These are phyloP conservation scores for Holocentrus rufus DNA, from an alignment of 2,797 vertebrate genomes.

Conservation along the genomic window DNA sequence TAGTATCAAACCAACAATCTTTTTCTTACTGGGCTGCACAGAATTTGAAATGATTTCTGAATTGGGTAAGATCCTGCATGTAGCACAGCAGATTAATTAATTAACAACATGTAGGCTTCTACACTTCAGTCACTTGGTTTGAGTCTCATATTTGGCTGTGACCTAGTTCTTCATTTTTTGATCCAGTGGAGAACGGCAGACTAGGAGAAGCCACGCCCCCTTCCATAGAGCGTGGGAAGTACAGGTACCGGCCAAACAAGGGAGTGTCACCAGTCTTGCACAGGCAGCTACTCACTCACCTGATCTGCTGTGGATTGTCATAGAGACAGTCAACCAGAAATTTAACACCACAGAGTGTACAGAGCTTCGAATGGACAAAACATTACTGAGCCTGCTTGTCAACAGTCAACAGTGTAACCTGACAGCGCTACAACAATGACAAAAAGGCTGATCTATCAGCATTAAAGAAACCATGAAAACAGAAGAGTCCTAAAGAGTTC, in stretches of 20 bases:
- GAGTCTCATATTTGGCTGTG: slow-evolving; percentile 50
- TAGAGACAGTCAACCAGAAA: slow-evolving; percentile 68
- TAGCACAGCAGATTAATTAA: slow-evolving; percentile 30
- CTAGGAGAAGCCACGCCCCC: slow-evolving; percentile 55
- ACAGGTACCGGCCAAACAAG: slow-evolving; percentile 59
- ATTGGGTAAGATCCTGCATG: slow-evolving; percentile 5
- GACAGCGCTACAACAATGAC: slow-evolving; percentile 46
- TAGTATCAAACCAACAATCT: background rate
- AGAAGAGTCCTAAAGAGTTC: slow-evolving; percentile 6
- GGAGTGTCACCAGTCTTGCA: slow-evolving; percentile 70
- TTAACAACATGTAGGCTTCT: background rate
- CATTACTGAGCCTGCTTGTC: slow-evolving; percentile 40
- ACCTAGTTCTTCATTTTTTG: slow-evolving; percentile 68
- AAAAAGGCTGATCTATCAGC: slow-evolving; percentile 22
- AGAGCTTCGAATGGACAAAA: slow-evolving; percentile 62
- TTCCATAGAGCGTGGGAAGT: slow-evolving; percentile 76
- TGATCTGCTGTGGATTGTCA: slow-evolving; percentile 68
- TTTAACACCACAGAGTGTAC: slow-evolving; percentile 64
- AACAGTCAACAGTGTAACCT: slow-evolving; percentile 52
- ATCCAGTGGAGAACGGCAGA: slow-evolving; percentile 27
- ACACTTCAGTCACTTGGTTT: slow-evolving; percentile 18
- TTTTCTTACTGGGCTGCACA: background rate
- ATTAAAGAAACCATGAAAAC: slow-evolving; percentile 30
- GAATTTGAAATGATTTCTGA: background rate
- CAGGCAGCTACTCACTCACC: slow-evolving; percentile 65